Evolutionary conservation across 2,113 vertebrate genomes (phyloP).

Genomic region (Lycocorax pyrrhopterus): DNA sequence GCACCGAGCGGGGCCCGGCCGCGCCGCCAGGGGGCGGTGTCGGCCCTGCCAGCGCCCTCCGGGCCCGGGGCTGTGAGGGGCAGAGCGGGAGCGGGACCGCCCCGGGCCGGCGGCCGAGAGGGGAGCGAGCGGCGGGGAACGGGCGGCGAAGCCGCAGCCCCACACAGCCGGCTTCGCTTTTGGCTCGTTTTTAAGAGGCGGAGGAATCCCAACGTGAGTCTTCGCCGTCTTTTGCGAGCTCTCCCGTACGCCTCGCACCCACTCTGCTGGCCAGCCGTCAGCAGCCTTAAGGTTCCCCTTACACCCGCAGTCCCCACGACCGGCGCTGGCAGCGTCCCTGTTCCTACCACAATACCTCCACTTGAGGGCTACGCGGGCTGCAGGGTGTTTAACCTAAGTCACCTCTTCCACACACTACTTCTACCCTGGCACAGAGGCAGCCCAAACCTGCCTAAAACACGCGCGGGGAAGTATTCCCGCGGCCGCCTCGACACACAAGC

Average conservation of each 20-base stretch:
- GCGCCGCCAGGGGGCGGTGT: neutral
- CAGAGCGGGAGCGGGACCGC: neutral
- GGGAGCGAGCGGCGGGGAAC: too few relatives aligned
- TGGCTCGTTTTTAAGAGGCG: neutral
- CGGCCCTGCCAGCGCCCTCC: neutral
- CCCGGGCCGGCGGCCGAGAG: neutral
- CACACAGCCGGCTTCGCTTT: fast-evolving
- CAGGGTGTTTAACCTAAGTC: neutral
- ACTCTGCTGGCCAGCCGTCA: neutral
- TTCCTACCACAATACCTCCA: neutral
- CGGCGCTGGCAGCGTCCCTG: neutral
- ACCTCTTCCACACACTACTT: neutral
- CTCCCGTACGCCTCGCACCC: neutral
- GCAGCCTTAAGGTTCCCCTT: neutral
- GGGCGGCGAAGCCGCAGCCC: neutral
- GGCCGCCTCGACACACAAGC: fast-evolving
- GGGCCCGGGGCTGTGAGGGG: neutral
- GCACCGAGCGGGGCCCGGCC: neutral
- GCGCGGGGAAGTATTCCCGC: neutral
- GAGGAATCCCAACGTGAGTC: neutral
- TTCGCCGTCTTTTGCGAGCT: neutral
- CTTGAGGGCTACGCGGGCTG: neutral
- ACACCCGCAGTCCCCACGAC: neutral
- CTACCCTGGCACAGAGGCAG: neutral
- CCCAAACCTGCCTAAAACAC: neutral